A percentile compares a stretch with the other conserved stretches of the same genome.
These are phyloP conservation scores for Camponotus floridanus DNA, from an alignment of 1,140 invertebrate genomes.

Conservation along the genomic window DNA sequence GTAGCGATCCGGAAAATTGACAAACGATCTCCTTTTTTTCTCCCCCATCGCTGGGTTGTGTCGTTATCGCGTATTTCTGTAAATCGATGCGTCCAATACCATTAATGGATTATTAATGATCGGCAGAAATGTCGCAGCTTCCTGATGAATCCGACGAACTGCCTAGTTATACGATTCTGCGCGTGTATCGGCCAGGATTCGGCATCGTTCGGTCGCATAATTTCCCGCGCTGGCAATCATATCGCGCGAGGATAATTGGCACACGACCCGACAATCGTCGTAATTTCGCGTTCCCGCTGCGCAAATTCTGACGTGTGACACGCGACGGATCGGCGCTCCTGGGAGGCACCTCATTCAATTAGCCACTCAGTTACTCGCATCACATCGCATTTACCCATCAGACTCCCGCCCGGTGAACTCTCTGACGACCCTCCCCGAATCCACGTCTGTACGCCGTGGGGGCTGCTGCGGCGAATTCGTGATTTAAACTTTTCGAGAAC, in stretches of 20 bases:
- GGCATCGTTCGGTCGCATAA: slow-evolving; percentile 50
- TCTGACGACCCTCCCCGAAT: slow-evolving; percentile 64
- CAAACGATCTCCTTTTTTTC: slow-evolving; percentile 73
- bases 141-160: background rate
- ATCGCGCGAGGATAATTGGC: slow-evolving; percentile 72
- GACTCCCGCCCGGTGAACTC: slow-evolving; percentile 64
- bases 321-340: slow-evolving; percentile 81
- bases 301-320: slow-evolving; percentile 83
- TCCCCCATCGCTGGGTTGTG: slow-evolving; percentile 37
- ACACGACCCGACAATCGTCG: slow-evolving; percentile 73
- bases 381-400: slow-evolving; percentile 83
- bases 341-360: slow-evolving; percentile 85
- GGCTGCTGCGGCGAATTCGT: slow-evolving; percentile 53
- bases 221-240: slow-evolving; percentile 70
- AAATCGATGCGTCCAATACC: slow-evolving; percentile 63
- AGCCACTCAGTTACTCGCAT: slow-evolving; percentile 85
- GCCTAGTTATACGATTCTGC: slow-evolving; percentile 18
- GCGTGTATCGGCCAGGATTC: slow-evolving; percentile 37
- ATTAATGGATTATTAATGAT: slow-evolving; percentile 71
- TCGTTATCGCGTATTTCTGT: slow-evolving; percentile 52
- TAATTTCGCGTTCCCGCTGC: slow-evolving; percentile 71
- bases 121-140: slow-evolving; percentile 55
- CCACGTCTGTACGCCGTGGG: slow-evolving; percentile 29
- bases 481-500: slow-evolving; percentile 71
- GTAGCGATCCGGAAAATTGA: slow-evolving; percentile 68